These are phyloP conservation scores for Chionomys nivalis DNA, from an alignment of 2,113 vertebrate genomes.

Conservation along the genomic window DNA sequence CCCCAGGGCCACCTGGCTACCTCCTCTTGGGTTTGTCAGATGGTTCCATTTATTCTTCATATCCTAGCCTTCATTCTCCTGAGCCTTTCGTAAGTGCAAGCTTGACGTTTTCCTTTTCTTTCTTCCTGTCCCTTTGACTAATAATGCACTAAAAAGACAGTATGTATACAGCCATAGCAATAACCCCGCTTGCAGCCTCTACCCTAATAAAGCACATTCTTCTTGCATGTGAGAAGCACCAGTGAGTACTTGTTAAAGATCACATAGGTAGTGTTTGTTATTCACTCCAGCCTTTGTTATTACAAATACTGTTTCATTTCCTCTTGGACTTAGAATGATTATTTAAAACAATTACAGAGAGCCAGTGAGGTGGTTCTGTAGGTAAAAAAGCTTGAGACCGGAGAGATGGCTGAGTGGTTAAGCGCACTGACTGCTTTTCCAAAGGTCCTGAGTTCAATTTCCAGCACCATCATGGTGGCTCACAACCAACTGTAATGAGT, in stretches of 20 bases:
- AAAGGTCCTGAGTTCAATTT: too few relatives aligned
- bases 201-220: not conserved
- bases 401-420: too few relatives aligned
- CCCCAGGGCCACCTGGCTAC: constrained; percentile 53
- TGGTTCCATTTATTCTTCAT: constrained; percentile 45
- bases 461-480: too few relatives aligned
- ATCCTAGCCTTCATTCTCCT: constrained; percentile 9
- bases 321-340: constrained; percentile 13
- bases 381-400: not conserved
- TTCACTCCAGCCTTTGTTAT: constrained; percentile 10
- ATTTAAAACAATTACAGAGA: not conserved
- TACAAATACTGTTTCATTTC: constrained; percentile 30
- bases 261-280: not conserved
- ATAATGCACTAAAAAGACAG: not conserved
- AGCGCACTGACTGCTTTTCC: too few relatives aligned
- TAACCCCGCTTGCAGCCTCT: not conserved
- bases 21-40: constrained; percentile 71
- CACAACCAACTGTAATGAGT: too few relatives aligned
- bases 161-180: not conserved
- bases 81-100: constrained; percentile 27
- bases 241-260: not conserved
- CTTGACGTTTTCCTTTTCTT: not conserved
- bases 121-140: not conserved
- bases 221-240: not conserved
- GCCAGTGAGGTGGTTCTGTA: not conserved